Evolutionary conservation across 1,140 invertebrate species (phyloP).

Genomic region (Euborellia annulipes): DNA sequence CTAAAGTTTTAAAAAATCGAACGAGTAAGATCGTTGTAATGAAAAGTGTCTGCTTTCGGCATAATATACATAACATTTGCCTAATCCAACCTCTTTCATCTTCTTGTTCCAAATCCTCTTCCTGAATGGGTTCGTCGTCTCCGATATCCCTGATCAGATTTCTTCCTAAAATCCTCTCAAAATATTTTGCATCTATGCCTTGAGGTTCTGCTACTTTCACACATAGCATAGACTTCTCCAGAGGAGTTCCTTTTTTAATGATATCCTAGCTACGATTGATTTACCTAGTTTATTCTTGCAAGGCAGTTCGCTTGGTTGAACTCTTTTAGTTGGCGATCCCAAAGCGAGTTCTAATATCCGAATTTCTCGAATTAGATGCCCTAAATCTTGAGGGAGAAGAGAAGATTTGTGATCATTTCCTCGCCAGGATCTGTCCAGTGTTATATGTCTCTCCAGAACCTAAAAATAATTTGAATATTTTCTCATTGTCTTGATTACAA

Average conservation of each 20-base stretch:
- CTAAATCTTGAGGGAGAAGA: slow-evolving; percentile 42
- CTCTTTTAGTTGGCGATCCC: slow-evolving; percentile 38
- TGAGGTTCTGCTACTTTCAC: slow-evolving; percentile 61
- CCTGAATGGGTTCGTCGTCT: slow-evolving; percentile 30
- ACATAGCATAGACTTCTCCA: slow-evolving; percentile 38
- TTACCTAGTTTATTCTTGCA: slow-evolving; percentile 60
- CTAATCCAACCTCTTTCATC: too few relatives aligned
- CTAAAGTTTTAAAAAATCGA: too few relatives aligned
- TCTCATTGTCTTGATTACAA: too few relatives aligned
- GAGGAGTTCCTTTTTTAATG: slow-evolving; percentile 36
- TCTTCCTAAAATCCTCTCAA: slow-evolving; percentile 37
- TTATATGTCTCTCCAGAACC: slow-evolving; percentile 65
- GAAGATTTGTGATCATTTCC: slow-evolving; percentile 65
- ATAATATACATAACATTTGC: too few relatives aligned
- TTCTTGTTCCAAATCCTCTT: too few relatives aligned
- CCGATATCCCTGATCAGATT: slow-evolving; percentile 32
- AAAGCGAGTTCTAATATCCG: slow-evolving; percentile 42
- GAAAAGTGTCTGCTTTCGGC: too few relatives aligned
- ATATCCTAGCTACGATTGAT: slow-evolving; percentile 44
- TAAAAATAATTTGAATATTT: too few relatives aligned
- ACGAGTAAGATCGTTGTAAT: too few relatives aligned
- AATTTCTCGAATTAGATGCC: slow-evolving; percentile 36
- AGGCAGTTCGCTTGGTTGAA: slow-evolving; percentile 38
- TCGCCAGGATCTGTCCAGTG: slow-evolving; percentile 52
- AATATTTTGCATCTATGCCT: slow-evolving; percentile 40